Evolutionary conservation across 2,797 vertebrate genomes (phyloP).

Genomic region (Helarctos malayanus): DNA sequence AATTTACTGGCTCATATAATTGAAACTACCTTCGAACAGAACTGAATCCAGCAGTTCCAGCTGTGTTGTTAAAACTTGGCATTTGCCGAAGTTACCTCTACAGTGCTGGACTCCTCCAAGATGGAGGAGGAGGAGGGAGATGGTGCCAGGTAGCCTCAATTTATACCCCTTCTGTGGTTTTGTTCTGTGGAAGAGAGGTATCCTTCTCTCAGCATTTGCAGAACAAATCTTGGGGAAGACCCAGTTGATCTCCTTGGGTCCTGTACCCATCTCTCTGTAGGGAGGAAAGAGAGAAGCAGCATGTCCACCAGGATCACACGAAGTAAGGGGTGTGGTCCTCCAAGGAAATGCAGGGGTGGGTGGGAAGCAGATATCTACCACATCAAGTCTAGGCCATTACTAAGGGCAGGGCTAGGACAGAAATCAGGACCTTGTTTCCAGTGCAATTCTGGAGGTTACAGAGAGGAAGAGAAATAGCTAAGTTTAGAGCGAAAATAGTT

Average conservation of each 20-base stretch:
- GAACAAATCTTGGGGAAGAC: slow-evolving; percentile 21
- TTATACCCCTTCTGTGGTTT: neutral
- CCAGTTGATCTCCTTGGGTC: neutral
- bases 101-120: neutral
- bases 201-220: neutral
- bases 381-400: neutral
- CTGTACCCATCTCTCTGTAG: neutral
- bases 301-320: neutral
- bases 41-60: slow-evolving; percentile 22
- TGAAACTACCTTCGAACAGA: neutral
- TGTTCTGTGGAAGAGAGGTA: neutral
- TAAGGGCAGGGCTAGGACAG: neutral
- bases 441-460: neutral
- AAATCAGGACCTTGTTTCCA: neutral
- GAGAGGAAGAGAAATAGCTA: neutral
- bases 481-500: slow-evolving; percentile 34
- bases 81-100: slow-evolving; percentile 10
- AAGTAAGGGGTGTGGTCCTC: neutral
- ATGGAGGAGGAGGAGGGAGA: neutral
- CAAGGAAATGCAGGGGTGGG: neutral
- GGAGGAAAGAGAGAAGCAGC: neutral
- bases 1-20: neutral
- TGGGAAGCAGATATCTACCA: neutral
- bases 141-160: neutral
- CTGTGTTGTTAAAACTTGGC: neutral